Evolutionary conservation across 2,113 vertebrate species (phyloP).

Genomic region (Dipodomys merriami): DNA sequence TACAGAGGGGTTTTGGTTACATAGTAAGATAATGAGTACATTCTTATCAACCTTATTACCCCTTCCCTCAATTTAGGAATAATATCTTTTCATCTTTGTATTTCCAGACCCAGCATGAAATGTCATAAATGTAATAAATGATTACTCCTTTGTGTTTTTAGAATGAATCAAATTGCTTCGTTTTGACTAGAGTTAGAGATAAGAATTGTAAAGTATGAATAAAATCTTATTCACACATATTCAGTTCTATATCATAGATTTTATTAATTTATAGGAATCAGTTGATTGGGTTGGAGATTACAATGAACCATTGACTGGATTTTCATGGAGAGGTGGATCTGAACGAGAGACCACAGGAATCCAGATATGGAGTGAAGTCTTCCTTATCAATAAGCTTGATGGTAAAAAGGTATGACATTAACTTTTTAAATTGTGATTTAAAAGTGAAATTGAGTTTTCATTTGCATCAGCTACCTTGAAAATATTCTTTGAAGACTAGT

Average conservation of each 20-base stretch:
- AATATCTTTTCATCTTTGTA: constrained; percentile 2
- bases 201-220: background rate
- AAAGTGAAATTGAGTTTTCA: constrained; percentile 44
- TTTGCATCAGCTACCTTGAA: constrained; percentile 40
- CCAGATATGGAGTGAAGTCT: constrained; percentile 98
- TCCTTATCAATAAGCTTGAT: constrained; percentile 96
- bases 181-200: constrained; percentile 44
- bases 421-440: background rate
- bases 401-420: constrained; percentile 91
- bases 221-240: background rate
- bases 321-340: constrained; percentile 98
- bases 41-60: too few relatives aligned
- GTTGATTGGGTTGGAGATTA: constrained; percentile 94
- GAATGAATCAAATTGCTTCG: constrained; percentile 43
- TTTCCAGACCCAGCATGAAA: constrained; percentile 1
- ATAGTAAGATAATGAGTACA: too few relatives aligned
- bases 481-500: constrained; percentile 45
- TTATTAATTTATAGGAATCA: constrained; percentile 87
- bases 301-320: constrained; percentile 96
- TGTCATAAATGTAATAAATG: background rate
- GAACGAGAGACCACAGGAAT: constrained; percentile 98
- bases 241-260: constrained; percentile 43
- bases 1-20: too few relatives aligned
- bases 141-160: constrained; percentile 43
- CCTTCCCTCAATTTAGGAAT: constrained; percentile 9